Evolutionary conservation across 2,888 invertebrate species (phyloP).

Genomic region (Amaurobius ferox): DNA sequence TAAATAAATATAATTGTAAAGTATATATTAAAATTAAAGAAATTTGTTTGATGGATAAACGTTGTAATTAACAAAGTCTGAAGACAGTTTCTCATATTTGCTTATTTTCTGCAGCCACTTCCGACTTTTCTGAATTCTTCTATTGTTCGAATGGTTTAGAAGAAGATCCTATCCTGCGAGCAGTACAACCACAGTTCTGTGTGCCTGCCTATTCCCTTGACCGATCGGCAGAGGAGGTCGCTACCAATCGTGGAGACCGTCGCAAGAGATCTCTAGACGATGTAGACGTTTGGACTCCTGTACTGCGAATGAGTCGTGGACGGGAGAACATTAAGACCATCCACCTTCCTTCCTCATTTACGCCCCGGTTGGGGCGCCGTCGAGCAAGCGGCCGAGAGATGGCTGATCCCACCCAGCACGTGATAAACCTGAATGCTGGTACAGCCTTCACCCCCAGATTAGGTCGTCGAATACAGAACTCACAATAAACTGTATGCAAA

Average conservation of each 20-base stretch:
- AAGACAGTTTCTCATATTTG: too few species aligned
- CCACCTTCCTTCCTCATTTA: slow-evolving; percentile 41
- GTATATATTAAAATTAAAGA: too few species aligned
- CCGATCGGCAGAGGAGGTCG: background rate
- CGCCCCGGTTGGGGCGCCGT: slow-evolving; percentile 36
- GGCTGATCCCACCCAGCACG: background rate
- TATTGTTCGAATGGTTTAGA: background rate
- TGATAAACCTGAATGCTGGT: slow-evolving; percentile 25
- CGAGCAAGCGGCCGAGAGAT: background rate
- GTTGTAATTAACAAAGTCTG: too few species aligned
- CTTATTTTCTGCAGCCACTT: background rate
- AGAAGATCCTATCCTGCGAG: background rate
- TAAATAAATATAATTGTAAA: too few species aligned
- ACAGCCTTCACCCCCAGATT: slow-evolving; percentile 49
- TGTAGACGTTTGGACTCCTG: background rate
- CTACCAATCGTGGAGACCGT: background rate
- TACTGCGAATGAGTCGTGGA: background rate
- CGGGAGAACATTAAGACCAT: slow-evolving; percentile 33
- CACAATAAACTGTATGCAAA: too few species aligned
- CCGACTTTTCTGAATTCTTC: background rate
- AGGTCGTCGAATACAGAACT: slow-evolving; percentile 4
- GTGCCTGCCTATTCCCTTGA: background rate
- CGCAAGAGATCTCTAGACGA: slow-evolving; percentile 20
- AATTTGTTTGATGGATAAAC: too few species aligned
- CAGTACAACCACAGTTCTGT: background rate